Percentiles rank a stretch among this genome's conserved stretches.
Conservation (phyloP, 1,140 invertebrate species). For the Sweltsa coloradensis region DNA sequence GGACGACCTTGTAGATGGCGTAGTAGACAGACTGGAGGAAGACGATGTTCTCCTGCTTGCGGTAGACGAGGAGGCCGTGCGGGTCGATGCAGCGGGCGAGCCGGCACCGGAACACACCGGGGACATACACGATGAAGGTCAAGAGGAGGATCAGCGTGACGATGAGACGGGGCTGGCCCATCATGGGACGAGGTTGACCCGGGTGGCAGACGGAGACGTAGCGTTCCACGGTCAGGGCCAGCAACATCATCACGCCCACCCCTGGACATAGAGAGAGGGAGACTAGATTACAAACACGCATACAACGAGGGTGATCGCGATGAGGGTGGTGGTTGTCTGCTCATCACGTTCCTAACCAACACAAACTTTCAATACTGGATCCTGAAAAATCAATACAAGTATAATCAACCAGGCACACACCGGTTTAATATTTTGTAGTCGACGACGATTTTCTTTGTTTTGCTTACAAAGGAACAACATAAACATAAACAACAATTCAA, state of each 20-base stretch:
- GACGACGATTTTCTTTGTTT: too few relatives aligned
- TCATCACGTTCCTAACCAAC: too few relatives aligned
- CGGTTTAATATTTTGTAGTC: too few relatives aligned
- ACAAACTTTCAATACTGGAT: too few relatives aligned
- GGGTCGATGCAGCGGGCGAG: slow-evolving; percentile 39
- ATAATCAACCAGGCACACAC: too few relatives aligned
- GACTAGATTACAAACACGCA: too few relatives aligned
- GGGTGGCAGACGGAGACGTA: slow-evolving; percentile 74
- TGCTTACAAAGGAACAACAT: too few relatives aligned
- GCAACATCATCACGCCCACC: slow-evolving; percentile 62
- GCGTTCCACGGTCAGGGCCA: slow-evolving; percentile 64
- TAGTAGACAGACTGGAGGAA: slow-evolving; percentile 40
- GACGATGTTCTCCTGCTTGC: slow-evolving; percentile 39
- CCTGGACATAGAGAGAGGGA: slow-evolving; percentile 32
- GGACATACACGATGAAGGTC: slow-evolving; percentile 50
- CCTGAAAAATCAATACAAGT: too few relatives aligned
- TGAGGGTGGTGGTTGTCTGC: too few relatives aligned
- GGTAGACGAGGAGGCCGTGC: slow-evolving; percentile 37
- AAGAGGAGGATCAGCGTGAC: slow-evolving; percentile 44
- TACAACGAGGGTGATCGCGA: too few relatives aligned
- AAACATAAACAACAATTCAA: too few relatives aligned
- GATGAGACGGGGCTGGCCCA: slow-evolving; percentile 42
- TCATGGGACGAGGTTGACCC: slow-evolving; percentile 43
- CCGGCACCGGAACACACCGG: slow-evolving; percentile 46
- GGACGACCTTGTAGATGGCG: slow-evolving; percentile 28